Percentiles rank a stretch among this genome's conserved stretches.
These are phyloP conservation scores for Xanthia icteritia DNA, from an alignment of 2,888 invertebrate genomes.

Conservation along the genomic window DNA sequence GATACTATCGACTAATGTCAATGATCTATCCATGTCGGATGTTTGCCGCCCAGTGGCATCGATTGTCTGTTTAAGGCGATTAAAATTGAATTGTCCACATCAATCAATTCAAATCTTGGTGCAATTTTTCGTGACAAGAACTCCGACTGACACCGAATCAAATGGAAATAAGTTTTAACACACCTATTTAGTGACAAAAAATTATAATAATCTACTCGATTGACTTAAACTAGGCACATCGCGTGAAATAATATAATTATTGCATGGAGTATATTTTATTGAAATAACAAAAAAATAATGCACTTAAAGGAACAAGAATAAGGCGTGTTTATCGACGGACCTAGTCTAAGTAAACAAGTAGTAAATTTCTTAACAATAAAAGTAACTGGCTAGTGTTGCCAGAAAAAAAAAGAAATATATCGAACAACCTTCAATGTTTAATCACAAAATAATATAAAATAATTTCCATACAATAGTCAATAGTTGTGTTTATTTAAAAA, in stretches of 20 bases:
- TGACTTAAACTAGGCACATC: slow-evolving; percentile 41
- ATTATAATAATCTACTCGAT: slow-evolving; percentile 29
- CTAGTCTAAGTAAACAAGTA: slow-evolving; percentile 51
- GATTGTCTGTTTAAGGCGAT: background rate
- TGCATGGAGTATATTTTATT: slow-evolving; percentile 22
- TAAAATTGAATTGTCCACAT: background rate
- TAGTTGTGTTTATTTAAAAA: slow-evolving; percentile 49
- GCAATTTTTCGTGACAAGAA: background rate
- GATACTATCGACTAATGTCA: background rate
- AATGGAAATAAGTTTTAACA: slow-evolving; percentile 40
- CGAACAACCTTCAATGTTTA: slow-evolving; percentile 58
- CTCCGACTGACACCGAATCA: slow-evolving; percentile 51
- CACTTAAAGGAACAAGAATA: slow-evolving; percentile 6
- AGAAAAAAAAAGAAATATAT: slow-evolving; percentile 52
- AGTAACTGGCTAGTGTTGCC: slow-evolving; percentile 40
- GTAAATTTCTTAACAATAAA: slow-evolving; percentile 23
- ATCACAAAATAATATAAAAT: slow-evolving; percentile 59
- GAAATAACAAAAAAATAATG: background rate
- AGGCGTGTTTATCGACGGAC: slow-evolving; percentile 15
- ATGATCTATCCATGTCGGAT: background rate
- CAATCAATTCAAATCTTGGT: background rate
- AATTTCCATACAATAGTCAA: slow-evolving; percentile 59
- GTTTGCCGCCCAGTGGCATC: background rate
- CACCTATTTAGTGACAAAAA: slow-evolving; percentile 34
- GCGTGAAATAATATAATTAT: slow-evolving; percentile 10